Conservation (phyloP, 2,888 invertebrate genomes). For the Ectropis crepuscularia region DNA sequence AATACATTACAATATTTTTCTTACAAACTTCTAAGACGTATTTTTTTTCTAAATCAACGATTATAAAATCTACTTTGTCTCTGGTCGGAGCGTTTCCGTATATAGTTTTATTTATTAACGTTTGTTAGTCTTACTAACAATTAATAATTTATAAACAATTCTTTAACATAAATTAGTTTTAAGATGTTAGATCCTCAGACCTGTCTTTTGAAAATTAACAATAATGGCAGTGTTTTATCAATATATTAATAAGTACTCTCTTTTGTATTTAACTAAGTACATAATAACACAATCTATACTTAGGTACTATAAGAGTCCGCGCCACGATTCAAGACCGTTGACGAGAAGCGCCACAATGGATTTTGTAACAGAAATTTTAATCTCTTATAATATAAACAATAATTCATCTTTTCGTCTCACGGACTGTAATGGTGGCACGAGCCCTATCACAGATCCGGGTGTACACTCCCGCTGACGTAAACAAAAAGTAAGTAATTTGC, state of each 20-base stretch:
- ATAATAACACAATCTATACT: too few relatives aligned
- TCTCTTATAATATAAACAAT: too few relatives aligned
- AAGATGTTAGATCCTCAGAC: background rate
- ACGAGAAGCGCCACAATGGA: too few relatives aligned
- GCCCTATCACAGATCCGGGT: too few relatives aligned
- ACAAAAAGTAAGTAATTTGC: too few relatives aligned
- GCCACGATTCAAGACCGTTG: too few relatives aligned
- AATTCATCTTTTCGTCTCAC: too few relatives aligned
- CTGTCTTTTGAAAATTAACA: background rate
- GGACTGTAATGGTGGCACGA: too few relatives aligned
- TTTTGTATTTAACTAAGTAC: background rate
- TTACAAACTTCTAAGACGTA: constrained; percentile 1
- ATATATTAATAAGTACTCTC: background rate
- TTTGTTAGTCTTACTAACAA: constrained; percentile 41
- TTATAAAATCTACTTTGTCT: background rate
- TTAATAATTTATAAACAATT: constrained; percentile 2
- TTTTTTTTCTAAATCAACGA: background rate
- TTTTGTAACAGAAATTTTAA: too few relatives aligned
- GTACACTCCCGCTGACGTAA: too few relatives aligned
- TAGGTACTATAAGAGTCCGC: too few relatives aligned
- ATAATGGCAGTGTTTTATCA: constrained; percentile 13
- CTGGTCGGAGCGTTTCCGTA: constrained; percentile 14
- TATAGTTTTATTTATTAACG: background rate
- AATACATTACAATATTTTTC: constrained; percentile 23
- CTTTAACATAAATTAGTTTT: background rate